phyloP scores from a whole-genome alignment of 2,797 vertebrate species.

The Pagetopsis macropterus region DNA sequence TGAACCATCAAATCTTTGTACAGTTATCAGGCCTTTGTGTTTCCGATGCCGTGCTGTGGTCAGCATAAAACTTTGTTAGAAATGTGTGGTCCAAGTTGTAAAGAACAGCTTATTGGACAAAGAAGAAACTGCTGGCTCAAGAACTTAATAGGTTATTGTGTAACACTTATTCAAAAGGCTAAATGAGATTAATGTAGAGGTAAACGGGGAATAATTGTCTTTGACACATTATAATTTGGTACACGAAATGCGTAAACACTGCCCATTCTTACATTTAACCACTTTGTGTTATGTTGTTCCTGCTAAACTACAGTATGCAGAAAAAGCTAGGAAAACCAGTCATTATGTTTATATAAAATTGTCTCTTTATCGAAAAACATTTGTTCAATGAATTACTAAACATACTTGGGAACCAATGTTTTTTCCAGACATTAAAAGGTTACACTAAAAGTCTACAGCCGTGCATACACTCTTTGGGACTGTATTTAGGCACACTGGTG shows the following conservation, averaged over 20 bases:
- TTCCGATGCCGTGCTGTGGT: background rate
- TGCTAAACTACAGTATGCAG: background rate
- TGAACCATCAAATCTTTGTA: slow-evolving; percentile 6
- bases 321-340: background rate
- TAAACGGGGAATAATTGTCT: slow-evolving; percentile 2
- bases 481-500: too few relatives aligned
- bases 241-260: background rate
- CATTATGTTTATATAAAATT: background rate
- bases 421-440: background rate
- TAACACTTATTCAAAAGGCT: background rate
- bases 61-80: slow-evolving; percentile 23
- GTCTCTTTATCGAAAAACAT: background rate
- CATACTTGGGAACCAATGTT: background rate
- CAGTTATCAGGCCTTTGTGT: background rate
- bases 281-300: background rate
- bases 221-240: slow-evolving; percentile 5
- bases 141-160: background rate
- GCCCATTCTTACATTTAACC: background rate
- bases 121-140: slow-evolving; percentile 10
- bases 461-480: too few relatives aligned
- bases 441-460: too few relatives aligned
- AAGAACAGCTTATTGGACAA: slow-evolving; percentile 6
- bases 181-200: background rate
- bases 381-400: background rate
- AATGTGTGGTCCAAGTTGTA: slow-evolving; percentile 23